Conservation (phyloP, 2,113 vertebrate genomes). For the Potamarius usumacintae region DNA sequence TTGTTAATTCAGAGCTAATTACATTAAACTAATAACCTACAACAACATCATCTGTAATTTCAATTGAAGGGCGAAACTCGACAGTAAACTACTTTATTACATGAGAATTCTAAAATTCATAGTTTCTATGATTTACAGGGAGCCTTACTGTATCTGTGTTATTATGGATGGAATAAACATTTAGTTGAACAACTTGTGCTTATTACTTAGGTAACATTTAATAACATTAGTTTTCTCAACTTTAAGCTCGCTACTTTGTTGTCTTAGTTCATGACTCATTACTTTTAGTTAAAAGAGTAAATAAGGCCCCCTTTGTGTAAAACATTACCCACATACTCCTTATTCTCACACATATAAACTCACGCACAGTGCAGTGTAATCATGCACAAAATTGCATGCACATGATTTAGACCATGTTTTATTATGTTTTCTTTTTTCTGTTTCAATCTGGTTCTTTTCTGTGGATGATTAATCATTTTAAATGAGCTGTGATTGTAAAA, state of each 20-base stretch:
- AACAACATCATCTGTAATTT: background rate
- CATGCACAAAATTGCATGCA: background rate
- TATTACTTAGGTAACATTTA: background rate
- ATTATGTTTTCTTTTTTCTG: slow-evolving; percentile 22
- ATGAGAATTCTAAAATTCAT: background rate
- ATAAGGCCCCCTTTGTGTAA: background rate
- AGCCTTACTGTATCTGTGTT: background rate
- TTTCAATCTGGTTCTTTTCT: slow-evolving; percentile 15
- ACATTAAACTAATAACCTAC: background rate
- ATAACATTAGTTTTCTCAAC: background rate
- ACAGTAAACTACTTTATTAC: background rate
- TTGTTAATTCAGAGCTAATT: background rate
- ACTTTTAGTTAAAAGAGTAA: background rate
- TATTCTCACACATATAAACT: background rate
- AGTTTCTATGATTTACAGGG: background rate
- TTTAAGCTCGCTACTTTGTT: background rate
- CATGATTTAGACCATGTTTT: slow-evolving; percentile 24
- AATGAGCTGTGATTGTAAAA: slow-evolving; percentile 56
- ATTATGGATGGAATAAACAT: background rate
- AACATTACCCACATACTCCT: background rate
- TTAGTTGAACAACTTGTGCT: background rate
- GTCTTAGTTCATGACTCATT: background rate
- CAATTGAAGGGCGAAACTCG: background rate
- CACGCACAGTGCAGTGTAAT: background rate
- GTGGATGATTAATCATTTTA: slow-evolving; percentile 48